Conservation (phyloP, 64 coral and sea anemone species). For the Montipora capricornis region DNA sequence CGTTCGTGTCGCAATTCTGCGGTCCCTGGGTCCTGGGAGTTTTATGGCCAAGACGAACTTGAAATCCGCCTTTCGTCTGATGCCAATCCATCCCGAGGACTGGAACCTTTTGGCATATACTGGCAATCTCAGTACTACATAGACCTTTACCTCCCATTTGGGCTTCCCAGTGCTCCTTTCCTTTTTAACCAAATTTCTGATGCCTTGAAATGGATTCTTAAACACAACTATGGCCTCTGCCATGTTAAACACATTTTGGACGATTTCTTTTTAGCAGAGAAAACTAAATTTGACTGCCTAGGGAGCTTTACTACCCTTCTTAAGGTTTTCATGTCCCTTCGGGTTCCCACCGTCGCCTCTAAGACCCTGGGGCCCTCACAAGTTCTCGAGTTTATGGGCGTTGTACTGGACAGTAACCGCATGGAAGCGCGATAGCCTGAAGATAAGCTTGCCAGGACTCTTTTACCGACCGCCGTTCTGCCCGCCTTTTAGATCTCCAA, state of each 20-base stretch:
- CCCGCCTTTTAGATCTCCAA: slow-evolving; percentile 18
- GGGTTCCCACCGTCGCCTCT: not conserved
- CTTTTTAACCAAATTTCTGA: slow-evolving; percentile 25
- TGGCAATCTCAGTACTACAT: not conserved
- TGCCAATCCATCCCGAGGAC: too few relatives aligned
- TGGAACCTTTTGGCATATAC: too few relatives aligned
- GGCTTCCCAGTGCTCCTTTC: not conserved
- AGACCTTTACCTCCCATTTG: slow-evolving; percentile 23
- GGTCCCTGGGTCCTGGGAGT: not conserved
- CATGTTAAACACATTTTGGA: slow-evolving; percentile 11
- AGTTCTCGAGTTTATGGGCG: slow-evolving; percentile 29
- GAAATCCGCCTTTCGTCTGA: too few relatives aligned
- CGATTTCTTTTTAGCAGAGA: too few relatives aligned
- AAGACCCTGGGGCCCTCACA: not conserved
- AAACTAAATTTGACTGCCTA: not conserved
- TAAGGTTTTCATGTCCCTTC: not conserved
- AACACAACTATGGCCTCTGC: not conserved
- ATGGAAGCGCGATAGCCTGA: too few relatives aligned
- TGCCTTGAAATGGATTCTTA: slow-evolving; percentile 31
- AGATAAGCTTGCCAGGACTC: not conserved
- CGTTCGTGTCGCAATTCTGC: not conserved
- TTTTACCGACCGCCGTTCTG: not conserved
- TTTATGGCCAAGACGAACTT: too few relatives aligned
- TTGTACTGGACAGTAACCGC: not conserved
- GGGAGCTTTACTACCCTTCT: not conserved